Evolutionary conservation across 2,888 invertebrate species (phyloP).

Genomic region (Mamestra brassicae): DNA sequence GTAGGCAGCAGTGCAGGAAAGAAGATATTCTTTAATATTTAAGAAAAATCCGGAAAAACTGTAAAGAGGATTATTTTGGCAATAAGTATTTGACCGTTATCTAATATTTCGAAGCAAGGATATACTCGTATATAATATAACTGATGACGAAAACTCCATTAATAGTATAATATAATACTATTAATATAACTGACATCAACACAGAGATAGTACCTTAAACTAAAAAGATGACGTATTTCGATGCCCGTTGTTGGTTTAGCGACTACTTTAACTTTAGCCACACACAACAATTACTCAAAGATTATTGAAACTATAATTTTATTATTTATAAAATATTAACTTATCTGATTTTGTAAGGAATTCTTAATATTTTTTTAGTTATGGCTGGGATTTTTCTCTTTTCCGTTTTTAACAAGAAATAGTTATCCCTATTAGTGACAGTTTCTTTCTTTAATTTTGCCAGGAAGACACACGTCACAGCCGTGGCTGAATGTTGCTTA

Average conservation of each 20-base stretch:
- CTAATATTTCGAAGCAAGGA: too few species aligned
- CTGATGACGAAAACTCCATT: not conserved
- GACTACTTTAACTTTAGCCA: not conserved
- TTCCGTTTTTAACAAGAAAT: not conserved
- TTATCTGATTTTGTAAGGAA: not conserved
- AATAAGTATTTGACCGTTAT: not conserved
- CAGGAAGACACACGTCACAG: constrained; percentile 61
- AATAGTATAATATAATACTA: too few species aligned
- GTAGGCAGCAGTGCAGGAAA: not conserved
- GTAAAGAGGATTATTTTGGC: not conserved
- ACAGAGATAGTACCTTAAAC: not conserved
- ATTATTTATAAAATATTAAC: not conserved
- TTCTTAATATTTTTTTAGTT: too few species aligned
- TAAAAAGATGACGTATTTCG: not conserved
- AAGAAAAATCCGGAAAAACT: not conserved
- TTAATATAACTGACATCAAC: too few species aligned
- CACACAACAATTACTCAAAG: not conserved
- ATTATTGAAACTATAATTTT: not conserved
- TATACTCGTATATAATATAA: too few species aligned
- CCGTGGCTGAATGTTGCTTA: constrained; percentile 64
- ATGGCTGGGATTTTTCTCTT: too few species aligned
- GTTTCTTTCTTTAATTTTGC: constrained; percentile 36
- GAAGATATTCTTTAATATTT: not conserved
- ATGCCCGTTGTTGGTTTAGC: not conserved
- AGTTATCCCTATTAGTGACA: constrained; percentile 8